phyloP scores from a whole-genome alignment of 2,797 vertebrate genomes.

The Pelobates cultripes region DNA sequence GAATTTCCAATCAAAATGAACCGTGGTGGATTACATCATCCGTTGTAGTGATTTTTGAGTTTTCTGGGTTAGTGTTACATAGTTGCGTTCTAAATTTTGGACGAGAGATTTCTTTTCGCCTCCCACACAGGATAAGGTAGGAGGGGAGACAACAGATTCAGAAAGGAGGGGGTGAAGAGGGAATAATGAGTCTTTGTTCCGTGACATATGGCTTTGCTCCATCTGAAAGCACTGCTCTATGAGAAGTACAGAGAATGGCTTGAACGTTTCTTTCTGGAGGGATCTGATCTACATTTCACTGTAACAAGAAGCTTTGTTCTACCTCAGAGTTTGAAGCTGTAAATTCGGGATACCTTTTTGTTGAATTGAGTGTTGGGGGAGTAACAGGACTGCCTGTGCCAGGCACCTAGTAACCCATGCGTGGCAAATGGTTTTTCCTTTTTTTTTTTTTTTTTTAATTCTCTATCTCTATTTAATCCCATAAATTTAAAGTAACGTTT shows the following conservation, averaged over 20 bases:
- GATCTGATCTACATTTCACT: slow-evolving; percentile 38
- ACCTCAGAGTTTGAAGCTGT: background rate
- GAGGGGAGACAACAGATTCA: background rate
- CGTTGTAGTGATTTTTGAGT: background rate
- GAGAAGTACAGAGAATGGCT: slow-evolving; percentile 24
- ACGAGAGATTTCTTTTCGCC: background rate
- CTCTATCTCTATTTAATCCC: too few relatives aligned
- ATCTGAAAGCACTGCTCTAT: slow-evolving; percentile 28
- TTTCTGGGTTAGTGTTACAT: background rate
- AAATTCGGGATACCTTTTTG: slow-evolving; percentile 33
- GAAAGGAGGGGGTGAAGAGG: background rate
- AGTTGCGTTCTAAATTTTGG: background rate
- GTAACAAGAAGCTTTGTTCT: slow-evolving; percentile 34
- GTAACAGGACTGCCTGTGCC: background rate
- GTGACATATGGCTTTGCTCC: slow-evolving; percentile 10
- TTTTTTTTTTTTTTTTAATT: too few relatives aligned
- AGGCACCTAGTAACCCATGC: background rate
- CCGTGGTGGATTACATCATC: background rate
- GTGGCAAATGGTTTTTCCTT: too few relatives aligned
- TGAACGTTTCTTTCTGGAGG: slow-evolving; percentile 22
- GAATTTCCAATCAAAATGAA: background rate
- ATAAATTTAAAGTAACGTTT: too few relatives aligned
- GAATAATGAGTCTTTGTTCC: slow-evolving; percentile 27
- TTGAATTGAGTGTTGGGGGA: background rate
- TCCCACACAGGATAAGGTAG: background rate